A percentile compares a stretch with the other conserved stretches of the same genome.
Conservation (phyloP, 2,797 vertebrate genomes). For the Apogon talboti region DNA sequence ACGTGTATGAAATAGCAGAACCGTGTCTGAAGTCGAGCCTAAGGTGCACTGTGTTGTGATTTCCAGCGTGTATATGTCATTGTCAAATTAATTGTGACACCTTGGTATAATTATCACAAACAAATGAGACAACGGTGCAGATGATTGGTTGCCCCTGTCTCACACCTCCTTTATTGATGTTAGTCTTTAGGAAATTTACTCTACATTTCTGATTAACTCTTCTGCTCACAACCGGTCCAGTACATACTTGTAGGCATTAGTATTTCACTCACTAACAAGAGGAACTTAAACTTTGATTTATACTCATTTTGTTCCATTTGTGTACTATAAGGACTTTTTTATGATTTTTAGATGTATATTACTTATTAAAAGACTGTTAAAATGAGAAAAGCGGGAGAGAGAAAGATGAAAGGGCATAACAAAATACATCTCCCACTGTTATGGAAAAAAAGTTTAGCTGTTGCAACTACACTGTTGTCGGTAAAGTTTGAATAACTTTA, state of each 20-base stretch:
- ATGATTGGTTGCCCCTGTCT: conserved; percentile 63
- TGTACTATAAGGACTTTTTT: too few species aligned
- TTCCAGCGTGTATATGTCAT: conserved; percentile 56
- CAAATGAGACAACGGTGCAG: conserved; percentile 60
- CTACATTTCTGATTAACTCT: conserved; percentile 31
- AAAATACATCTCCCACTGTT: too few species aligned
- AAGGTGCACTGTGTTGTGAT: conserved; percentile 18
- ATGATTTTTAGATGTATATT: too few species aligned
- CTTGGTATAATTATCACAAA: conserved; percentile 62
- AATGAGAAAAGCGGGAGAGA: too few species aligned
- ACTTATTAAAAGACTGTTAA: too few species aligned
- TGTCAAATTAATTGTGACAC: conserved; percentile 69
- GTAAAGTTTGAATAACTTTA: too few species aligned
- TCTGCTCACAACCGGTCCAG: conserved; percentile 2
- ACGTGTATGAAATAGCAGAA: background rate
- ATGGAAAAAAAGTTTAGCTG: too few species aligned
- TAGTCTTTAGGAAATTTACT: conserved; percentile 46
- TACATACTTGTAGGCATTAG: conserved; percentile 2
- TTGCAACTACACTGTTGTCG: too few species aligned
- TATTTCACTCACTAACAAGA: background rate
- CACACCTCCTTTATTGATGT: conserved; percentile 57
- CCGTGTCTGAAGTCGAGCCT: conserved; percentile 12
- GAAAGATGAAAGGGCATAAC: too few species aligned
- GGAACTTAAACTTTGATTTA: background rate
- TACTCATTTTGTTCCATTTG: too few species aligned